Evolutionary conservation across 2,888 invertebrate genomes (phyloP), one percentile per base, ranked within the genome.

Genomic region (Drosophila paramelanica): DNA sequence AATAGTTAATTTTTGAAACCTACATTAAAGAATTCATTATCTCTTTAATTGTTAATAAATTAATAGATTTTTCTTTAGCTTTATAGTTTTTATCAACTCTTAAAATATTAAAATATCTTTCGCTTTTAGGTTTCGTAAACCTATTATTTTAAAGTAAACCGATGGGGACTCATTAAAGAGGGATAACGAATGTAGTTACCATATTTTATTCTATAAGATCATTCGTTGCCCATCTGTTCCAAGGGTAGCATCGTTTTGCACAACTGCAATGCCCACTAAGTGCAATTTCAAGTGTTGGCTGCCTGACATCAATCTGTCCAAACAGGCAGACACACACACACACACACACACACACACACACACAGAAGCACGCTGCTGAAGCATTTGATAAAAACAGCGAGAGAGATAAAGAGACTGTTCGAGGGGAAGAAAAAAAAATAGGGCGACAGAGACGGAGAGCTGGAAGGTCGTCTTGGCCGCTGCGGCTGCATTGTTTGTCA

Each of bases 401-500:
- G 20, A 46, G 14, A 46, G 51, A 39, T 36, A 36, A 36, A 31
- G 31, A 31, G 31, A 31, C 31, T 31, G 31, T 31, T 14, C 47
- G 42, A 20, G 42, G n/a, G 36, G 38, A 13, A 10, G 52, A 10
- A 8, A 20, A 23, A 11, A 14, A 27, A 8, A 38, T 7, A 8
- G 23, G 45, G 3, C 17, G 20, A 10, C 14, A 51, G 42, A 20
- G 45, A 8, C 13, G 5, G 4, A 13, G 20, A 52, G 13, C 20
- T 14, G 39, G 49, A 31, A 31, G 31, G 31, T 31, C 31, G 31
- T 31, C 31, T 38, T 46, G 68, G 67, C 64, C 64, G 64, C 60
- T 61, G 65, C 61, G 68, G 74, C 67, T 75, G 73, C 81, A 80
- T 82, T 86, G 87, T 83, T 86, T 83, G 87, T 81, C 87, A 83